These are phyloP conservation scores for Omphaloscelis lunosa DNA, from an alignment of 2,888 invertebrate species.

Conservation along the genomic window DNA sequence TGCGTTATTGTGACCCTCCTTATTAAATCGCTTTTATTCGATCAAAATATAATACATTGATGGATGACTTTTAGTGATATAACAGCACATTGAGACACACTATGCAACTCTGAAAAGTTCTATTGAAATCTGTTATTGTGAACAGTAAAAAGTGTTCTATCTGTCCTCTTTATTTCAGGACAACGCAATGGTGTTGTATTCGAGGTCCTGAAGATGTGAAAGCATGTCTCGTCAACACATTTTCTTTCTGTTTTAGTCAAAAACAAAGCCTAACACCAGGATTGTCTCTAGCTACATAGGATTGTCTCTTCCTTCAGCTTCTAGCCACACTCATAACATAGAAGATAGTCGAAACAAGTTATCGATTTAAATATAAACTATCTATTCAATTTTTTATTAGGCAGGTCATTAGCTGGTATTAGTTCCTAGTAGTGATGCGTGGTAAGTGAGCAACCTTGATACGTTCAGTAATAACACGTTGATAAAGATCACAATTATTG, in stretches of 20 bases:
- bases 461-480: conserved; percentile 23
- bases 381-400: conserved; percentile 29
- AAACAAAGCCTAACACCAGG: too few relatives aligned
- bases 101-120: background rate
- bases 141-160: background rate
- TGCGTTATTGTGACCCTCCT: background rate
- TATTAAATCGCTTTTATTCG: background rate
- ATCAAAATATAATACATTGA: background rate
- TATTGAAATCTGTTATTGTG: background rate
- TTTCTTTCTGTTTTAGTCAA: too few relatives aligned
- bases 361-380: conserved; percentile 31
- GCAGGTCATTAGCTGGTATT: conserved; percentile 26
- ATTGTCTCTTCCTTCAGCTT: background rate
- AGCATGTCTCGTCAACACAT: too few relatives aligned
- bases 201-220: too few relatives aligned
- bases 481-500: conserved; percentile 42
- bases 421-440: conserved; percentile 25
- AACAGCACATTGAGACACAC: background rate
- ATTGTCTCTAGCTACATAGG: background rate
- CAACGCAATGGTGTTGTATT: too few relatives aligned
- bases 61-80: background rate
- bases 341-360: background rate
- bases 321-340: background rate
- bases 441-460: conserved; percentile 42
- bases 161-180: too few relatives aligned